Conservation (phyloP, 2,113 vertebrate species). For the Cheilinus undulatus region DNA sequence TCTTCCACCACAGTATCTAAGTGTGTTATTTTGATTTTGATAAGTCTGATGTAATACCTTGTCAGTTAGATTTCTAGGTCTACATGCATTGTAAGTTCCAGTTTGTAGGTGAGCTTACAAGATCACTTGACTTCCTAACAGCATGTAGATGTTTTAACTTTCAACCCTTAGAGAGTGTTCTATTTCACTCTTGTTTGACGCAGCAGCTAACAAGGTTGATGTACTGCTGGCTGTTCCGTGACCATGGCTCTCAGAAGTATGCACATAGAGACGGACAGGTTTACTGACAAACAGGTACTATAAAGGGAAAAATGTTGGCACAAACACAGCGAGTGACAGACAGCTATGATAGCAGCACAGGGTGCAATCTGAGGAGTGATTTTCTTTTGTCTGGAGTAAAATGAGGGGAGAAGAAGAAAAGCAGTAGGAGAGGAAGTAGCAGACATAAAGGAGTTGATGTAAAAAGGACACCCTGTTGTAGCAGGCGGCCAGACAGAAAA, state of each 20-base stretch:
- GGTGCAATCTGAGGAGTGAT: not conserved
- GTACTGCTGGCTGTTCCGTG: not conserved
- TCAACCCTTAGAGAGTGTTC: too few species aligned
- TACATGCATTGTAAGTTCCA: too few species aligned
- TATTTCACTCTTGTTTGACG: too few species aligned
- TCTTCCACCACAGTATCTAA: too few species aligned
- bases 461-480: constrained; percentile 28
- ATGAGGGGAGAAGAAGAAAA: constrained; percentile 6
- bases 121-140: too few species aligned
- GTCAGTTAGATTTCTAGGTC: too few species aligned
- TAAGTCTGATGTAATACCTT: too few species aligned
- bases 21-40: too few species aligned
- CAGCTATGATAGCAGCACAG: not conserved
- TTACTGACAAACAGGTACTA: constrained; percentile 8
- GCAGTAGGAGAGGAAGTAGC: constrained; percentile 1
- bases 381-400: constrained; percentile 41
- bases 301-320: constrained; percentile 1
- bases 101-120: too few species aligned
- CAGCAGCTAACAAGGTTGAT: constrained; percentile 1
- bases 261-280: not conserved
- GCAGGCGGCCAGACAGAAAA: constrained; percentile 55
- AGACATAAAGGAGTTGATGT: constrained; percentile 12
- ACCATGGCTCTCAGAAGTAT: not conserved
- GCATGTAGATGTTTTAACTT: too few species aligned
- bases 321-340: constrained; percentile 1